A percentile compares a stretch with the other conserved stretches of the same genome.
phyloP scores from a whole-genome alignment of 2,113 vertebrate genomes.

The Upupa epops region DNA sequence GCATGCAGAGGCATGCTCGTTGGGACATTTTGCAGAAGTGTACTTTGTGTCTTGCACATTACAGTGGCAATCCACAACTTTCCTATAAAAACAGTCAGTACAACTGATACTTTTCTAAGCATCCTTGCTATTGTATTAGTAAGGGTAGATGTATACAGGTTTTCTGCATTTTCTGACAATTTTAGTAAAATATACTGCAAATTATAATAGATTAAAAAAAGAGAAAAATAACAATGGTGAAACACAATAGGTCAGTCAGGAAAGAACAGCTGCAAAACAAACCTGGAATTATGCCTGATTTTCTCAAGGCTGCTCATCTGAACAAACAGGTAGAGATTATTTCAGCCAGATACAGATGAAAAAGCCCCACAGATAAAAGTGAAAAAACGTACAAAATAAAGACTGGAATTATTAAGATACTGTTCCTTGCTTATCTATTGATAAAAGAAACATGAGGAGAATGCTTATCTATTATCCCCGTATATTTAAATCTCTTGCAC shows the following conservation, averaged over 20 bases:
- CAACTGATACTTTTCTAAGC: neutral
- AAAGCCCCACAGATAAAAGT: neutral
- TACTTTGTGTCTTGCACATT: neutral
- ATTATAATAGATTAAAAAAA: neutral
- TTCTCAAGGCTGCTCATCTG: neutral
- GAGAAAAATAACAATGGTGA: neutral
- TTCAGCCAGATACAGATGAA: neutral
- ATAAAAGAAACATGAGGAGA: neutral
- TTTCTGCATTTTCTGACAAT: neutral
- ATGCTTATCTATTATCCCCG: neutral
- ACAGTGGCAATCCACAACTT: neutral
- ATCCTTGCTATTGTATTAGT: neutral
- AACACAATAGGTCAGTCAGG: neutral
- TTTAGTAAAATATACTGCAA: neutral
- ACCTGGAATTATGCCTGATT: neutral
- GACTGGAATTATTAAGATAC: neutral
- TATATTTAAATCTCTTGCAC: neutral
- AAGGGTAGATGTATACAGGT: neutral
- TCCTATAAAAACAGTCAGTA: neutral
- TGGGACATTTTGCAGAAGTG: neutral
- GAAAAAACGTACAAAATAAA: neutral
- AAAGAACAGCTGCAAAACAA: neutral
- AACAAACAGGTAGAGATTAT: neutral
- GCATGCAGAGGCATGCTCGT: neutral
- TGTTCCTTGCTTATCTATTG: neutral